Conservation (phyloP, 2,113 vertebrate species). For the Hystrix cristata region DNA sequence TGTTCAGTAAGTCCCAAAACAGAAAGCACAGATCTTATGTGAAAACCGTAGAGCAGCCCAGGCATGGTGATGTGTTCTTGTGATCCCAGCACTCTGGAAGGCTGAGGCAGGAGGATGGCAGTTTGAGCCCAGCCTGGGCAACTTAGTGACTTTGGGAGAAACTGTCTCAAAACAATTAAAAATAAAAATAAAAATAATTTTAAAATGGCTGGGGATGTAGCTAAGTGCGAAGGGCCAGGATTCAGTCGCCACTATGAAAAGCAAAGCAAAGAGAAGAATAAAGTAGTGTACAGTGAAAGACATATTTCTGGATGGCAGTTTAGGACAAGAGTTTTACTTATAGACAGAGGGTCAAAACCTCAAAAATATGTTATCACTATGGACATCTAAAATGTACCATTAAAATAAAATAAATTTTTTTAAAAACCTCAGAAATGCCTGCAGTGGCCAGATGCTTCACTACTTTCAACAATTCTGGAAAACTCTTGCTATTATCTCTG, state of each 20-base stretch:
- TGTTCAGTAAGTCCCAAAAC: neutral
- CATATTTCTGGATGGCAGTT: neutral
- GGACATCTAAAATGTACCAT: no score
- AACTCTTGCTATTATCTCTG: neutral
- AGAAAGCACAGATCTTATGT: neutral
- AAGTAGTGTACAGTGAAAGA: neutral
- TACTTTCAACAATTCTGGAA: neutral
- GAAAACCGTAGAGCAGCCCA: neutral
- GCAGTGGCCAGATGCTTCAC: neutral
- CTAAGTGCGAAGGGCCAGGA: no score
- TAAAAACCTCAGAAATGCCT: neutral
- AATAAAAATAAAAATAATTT: neutral
- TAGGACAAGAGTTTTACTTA: conserved; percentile 15
- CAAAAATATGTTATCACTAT: no score
- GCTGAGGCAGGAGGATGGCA: neutral
- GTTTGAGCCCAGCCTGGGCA: neutral
- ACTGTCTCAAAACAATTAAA: neutral
- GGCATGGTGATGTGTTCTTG: neutral
- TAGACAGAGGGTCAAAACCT: neutral
- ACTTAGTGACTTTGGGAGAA: neutral
- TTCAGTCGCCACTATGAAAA: neutral
- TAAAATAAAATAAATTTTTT: no score
- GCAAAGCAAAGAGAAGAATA: neutral
- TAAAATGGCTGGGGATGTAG: neutral
- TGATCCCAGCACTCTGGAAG: neutral